Base-by-base conservation (phyloP, 2,113 vertebrate species). In the Coracopsis vasa region DNA sequence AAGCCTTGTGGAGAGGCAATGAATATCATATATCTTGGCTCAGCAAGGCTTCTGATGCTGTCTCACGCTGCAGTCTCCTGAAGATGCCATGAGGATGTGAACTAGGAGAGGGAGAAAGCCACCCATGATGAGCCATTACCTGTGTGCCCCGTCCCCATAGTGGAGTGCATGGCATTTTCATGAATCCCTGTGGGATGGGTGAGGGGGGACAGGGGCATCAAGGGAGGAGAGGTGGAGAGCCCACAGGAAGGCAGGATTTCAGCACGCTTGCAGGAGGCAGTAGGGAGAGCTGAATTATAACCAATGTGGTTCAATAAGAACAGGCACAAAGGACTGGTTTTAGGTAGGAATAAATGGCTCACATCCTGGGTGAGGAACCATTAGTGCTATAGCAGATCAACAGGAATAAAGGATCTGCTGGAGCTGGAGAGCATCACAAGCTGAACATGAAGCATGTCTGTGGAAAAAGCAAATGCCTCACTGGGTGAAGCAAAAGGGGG, bases 1-100 rank as follows among this genome's bases (percentile, higher is more conserved):
- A 95, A 94, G 91, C 92, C 72, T 86, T 44, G 83, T 94, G 96
- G 86, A 94, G 92, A 95, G 77, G 83, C 95, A 95, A 89, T 94
- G 86, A 94, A 91, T 92, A 83, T 91, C 86, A 89, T 95, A 84
- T 84, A 94, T 95, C 90, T 89, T 81, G 9, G 1, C 86, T 86
- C 73, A 84, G 92, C 3, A 8, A 95, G 75, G 88, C 53, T 96
- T 73, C 91, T 78, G 71, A 66, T 2, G 28, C 80, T 2, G 6
- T 72, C 58, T 90, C 31, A 50, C 1, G 4, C 45, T 20, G 51
- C 45, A 16, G 3, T 28, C 9, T 45, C 35, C 41, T 51, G 41
- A 47, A 72, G 71, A 41, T 16, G 56, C 71, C 62, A 60, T 0
- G 6, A n/a, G 72, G 37, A 39, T 3, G 6, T 0, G 8, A 64